Evolutionary conservation across 1,140 invertebrate species (phyloP).

Genomic region (Lucilia cuprina): DNA sequence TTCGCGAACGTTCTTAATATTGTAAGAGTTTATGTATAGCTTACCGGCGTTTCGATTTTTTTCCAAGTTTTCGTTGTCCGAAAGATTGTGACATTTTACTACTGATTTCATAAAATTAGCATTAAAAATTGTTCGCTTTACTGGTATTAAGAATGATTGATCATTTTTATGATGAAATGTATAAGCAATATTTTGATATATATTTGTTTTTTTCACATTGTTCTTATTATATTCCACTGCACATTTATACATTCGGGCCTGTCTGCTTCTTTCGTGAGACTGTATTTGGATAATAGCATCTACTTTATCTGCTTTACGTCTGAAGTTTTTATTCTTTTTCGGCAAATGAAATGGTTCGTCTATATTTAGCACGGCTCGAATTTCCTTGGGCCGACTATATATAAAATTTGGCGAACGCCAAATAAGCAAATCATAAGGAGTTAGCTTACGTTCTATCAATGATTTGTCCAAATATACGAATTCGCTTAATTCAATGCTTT

Average conservation of each 20-base stretch:
- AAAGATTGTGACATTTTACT: slow-evolving; percentile 39
- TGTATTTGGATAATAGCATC: slow-evolving; percentile 65
- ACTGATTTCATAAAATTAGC: slow-evolving; percentile 48
- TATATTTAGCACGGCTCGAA: slow-evolving; percentile 49
- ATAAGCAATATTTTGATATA: slow-evolving; percentile 51
- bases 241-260: slow-evolving; percentile 64
- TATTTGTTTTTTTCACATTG: slow-evolving; percentile 44
- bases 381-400: slow-evolving; percentile 49
- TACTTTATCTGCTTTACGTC: slow-evolving; percentile 41
- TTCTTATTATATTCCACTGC: slow-evolving; percentile 52
- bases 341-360: slow-evolving; percentile 49
- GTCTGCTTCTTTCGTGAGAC: slow-evolving; percentile 65
- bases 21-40: too few species aligned
- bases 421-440: slow-evolving; percentile 65
- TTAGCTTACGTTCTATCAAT: slow-evolving; percentile 68
- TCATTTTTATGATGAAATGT: slow-evolving; percentile 50
- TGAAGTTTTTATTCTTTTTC: slow-evolving; percentile 43
- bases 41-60: too few species aligned
- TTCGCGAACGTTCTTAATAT: too few species aligned
- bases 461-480: slow-evolving; percentile 70
- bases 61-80: neutral
- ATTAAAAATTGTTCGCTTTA: slow-evolving; percentile 54
- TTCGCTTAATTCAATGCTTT: slow-evolving; percentile 63
- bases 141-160: slow-evolving; percentile 53
- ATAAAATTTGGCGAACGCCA: slow-evolving; percentile 58